phyloP scores from a whole-genome alignment of 2,888 invertebrate genomes.

The Ophioninae sp. region DNA sequence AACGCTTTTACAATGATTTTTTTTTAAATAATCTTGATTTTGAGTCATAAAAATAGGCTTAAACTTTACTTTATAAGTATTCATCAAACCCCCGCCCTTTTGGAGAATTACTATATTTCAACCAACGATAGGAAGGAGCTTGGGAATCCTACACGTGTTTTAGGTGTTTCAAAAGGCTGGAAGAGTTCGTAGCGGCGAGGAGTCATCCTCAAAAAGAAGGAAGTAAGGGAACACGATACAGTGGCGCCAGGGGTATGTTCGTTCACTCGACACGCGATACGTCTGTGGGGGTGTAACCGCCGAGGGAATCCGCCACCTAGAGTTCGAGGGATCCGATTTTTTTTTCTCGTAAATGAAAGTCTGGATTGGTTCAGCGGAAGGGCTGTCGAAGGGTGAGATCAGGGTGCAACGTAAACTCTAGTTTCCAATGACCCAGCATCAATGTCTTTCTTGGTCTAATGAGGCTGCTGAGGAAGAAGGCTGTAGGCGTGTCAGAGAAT shows the following conservation, averaged over 20 bases:
- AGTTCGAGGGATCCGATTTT: constrained; percentile 40
- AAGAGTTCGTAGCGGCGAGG: constrained; percentile 59
- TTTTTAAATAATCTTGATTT: no score
- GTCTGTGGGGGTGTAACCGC: constrained; percentile 74
- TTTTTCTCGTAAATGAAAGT: constrained; percentile 28
- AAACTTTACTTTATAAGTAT: no score
- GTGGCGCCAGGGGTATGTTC: constrained; percentile 77
- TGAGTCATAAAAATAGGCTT: no score
- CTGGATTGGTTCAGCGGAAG: not conserved
- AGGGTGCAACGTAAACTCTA: constrained; percentile 29
- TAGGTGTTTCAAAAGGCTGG: constrained; percentile 35
- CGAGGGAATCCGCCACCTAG: constrained; percentile 52
- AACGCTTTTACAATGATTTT: no score
- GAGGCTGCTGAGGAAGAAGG: constrained; percentile 71
- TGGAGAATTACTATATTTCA: no score
- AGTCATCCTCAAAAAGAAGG: constrained; percentile 59
- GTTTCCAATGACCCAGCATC: not conserved
- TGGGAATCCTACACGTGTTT: not conserved
- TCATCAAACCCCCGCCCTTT: no score
- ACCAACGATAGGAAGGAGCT: not conserved
- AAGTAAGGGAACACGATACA: constrained; percentile 72
- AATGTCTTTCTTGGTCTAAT: constrained; percentile 65
- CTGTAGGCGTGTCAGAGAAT: constrained; percentile 73
- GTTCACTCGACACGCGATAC: constrained; percentile 78
- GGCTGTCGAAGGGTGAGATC: not conserved